Base-by-base conservation (phyloP, 2,888 invertebrate genomes). In the Rhagophthalmus giganteus region DNA sequence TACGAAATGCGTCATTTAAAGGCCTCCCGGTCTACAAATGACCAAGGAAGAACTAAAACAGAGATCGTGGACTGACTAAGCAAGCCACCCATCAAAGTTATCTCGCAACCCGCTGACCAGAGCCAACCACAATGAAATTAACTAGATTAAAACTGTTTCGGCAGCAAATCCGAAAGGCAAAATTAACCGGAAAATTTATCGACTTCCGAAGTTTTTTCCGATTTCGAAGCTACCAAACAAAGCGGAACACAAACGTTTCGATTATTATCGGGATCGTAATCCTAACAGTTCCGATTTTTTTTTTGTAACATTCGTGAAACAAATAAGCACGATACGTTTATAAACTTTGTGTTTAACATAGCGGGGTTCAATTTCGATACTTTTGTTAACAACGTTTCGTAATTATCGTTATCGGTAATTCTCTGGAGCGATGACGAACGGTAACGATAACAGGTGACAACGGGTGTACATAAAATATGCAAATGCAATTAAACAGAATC, bases 51-150 rank as follows among this genome's bases (percentile, higher is more conserved):
- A 39, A 26, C 14, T 39, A 40, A 48, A 40, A 28, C 14, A 11
- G 39, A 31, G 16, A 34, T 48, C 47, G 46, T 48, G 47, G 30
- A 28, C 40, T 39, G 47, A 46, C 44, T 51, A 44, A 45, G 37
- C 42, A 49, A 45, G 38, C 45, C 44, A 34, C 39, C 51, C 45
- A 52, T 52, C 51, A 46, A 46, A 52, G 51, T 52, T 52, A 52
- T 52, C 51, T 39, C 51, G 16, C 32, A 40, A 46, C 51, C 16
- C 39, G 46, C 51, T 52, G 46, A 45, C 51, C 46, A 34, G 26
- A 20, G 37, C 30, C 33, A 28, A 40, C 45, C 51, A 37, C 34
- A 52, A 33, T 45, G 34, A 39, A 52, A 45, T 52, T 52, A 52
- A 38, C 45, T 33, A 40, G 46, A 52, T 52, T 52, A 45, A 52